Evolutionary conservation across 2,888 invertebrate species (phyloP), one percentile per base, ranked within the genome.

Genomic region (Pegoplata infirma): DNA sequence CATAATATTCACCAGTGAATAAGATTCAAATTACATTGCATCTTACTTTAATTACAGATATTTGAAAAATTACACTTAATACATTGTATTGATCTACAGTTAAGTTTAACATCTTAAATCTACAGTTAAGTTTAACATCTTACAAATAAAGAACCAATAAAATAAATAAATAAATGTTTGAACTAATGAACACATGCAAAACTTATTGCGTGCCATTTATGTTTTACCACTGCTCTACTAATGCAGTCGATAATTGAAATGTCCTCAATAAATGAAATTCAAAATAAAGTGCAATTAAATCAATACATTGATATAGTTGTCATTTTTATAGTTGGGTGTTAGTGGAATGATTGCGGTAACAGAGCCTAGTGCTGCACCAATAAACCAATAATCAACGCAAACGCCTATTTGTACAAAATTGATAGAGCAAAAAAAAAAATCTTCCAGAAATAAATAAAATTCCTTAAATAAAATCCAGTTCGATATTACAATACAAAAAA

Each of bases 401-500:
- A 32, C 63, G 63, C 63, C 63, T 51, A 51, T 63, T 49, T 32
- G 19, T 49, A 61, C 0, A 59, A 44, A 21, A 23, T 14, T 25
- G 16, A n/a, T n/a, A n/a, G n/a, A n/a, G n/a, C 19, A 58, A 58
- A 58, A 10, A 21, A 21, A n/a, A 44, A 5, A 14, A 36, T 5
- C 7, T 7, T 44, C 28, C 47, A 61, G 23, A 61, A 61, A 61
- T 61, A 46, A 61, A 47, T 47, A 49, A 16, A 63, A 63, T 63
- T 36, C 51, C 49, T 19, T n/a, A 63, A 51, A 32, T 49, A 36
- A 49, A 63, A 63, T 63, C 63, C 51, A 63, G 63, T 63, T 63
- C 63, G 44, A 49, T 28, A 8, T n/a, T 36, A 36, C 36, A 36
- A 36, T 12, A 10, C 25, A 25, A 25, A 25, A 6, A 25, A 12